phyloP scores from a whole-genome alignment of 2,888 invertebrate species.

The Xanthorhoe designata region DNA sequence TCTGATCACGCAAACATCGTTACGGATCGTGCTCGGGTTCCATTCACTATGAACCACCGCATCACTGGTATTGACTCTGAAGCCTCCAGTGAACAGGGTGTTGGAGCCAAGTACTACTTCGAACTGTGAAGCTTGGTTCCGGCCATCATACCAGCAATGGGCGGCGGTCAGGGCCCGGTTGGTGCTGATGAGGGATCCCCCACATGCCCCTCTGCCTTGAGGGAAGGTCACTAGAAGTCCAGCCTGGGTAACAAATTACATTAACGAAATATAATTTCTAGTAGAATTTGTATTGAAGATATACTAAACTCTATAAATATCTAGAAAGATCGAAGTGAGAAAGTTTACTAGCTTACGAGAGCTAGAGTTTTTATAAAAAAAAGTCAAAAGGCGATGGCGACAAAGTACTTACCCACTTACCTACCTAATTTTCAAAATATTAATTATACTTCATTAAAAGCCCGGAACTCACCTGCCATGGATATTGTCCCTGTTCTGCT shows the following conservation, averaged over 20 bases:
- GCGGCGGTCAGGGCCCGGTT: slow-evolving; percentile 56
- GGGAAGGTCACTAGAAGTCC: slow-evolving; percentile 46
- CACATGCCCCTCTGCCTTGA: slow-evolving; percentile 55
- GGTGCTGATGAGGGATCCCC: slow-evolving; percentile 55
- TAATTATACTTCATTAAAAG: no score
- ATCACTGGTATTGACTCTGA: slow-evolving; percentile 47
- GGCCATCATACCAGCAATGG: slow-evolving; percentile 66
- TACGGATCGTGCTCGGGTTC: slow-evolving; percentile 52
- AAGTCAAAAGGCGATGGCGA: no score
- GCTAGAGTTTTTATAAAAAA: no score
- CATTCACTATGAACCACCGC: slow-evolving; percentile 58
- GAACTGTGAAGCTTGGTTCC: slow-evolving; percentile 53
- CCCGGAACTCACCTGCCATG: slow-evolving; percentile 45
- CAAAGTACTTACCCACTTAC: no score
- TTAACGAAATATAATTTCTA: no score
- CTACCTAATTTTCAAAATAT: no score
- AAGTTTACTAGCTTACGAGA: no score
- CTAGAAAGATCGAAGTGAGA: no score
- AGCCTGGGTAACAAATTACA: slow-evolving; percentile 45
- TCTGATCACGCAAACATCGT: slow-evolving; percentile 60
- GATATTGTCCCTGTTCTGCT: slow-evolving; percentile 48
- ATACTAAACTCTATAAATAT: no score
- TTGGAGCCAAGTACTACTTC: slow-evolving; percentile 63
- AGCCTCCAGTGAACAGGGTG: slow-evolving; percentile 61
- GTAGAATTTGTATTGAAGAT: no score